phyloP scores from a whole-genome alignment of 2,113 vertebrate species.

The Micromys minutus region DNA sequence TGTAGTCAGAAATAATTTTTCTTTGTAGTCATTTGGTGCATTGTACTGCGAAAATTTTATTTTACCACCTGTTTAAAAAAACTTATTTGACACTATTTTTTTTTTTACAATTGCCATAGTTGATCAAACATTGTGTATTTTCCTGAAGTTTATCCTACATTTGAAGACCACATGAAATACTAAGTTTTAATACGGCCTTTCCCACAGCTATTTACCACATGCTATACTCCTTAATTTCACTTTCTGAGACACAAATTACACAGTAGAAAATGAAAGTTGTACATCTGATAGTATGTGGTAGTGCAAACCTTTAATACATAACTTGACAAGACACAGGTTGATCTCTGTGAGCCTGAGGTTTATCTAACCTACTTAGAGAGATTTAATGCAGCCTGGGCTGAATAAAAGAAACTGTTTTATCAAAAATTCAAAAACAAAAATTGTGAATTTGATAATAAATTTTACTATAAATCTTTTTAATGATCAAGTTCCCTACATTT shows the following conservation, averaged over 20 bases:
- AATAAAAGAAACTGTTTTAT: background rate
- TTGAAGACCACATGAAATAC: too few relatives aligned
- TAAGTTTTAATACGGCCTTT: too few relatives aligned
- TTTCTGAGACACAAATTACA: background rate
- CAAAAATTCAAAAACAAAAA: background rate
- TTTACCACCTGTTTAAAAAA: background rate
- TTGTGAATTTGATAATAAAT: background rate
- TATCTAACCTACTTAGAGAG: too few relatives aligned
- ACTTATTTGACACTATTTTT: background rate
- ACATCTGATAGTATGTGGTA: background rate
- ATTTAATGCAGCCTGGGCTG: background rate
- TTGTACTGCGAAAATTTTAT: background rate
- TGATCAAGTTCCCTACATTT: background rate
- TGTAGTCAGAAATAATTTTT: background rate
- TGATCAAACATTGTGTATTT: background rate
- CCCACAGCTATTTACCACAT: too few relatives aligned
- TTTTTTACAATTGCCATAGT: background rate
- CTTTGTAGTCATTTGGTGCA: background rate
- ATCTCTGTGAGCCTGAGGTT: background rate
- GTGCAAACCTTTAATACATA: background rate
- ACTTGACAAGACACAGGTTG: background rate
- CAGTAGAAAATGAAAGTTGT: background rate
- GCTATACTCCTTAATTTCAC: background rate
- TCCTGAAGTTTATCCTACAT: too few relatives aligned
- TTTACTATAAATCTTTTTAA: background rate